Percentiles rank a stretch among this genome's conserved stretches.
These are phyloP conservation scores for Teinopalpus imperialis DNA, from an alignment of 2,888 invertebrate genomes.

Conservation along the genomic window DNA sequence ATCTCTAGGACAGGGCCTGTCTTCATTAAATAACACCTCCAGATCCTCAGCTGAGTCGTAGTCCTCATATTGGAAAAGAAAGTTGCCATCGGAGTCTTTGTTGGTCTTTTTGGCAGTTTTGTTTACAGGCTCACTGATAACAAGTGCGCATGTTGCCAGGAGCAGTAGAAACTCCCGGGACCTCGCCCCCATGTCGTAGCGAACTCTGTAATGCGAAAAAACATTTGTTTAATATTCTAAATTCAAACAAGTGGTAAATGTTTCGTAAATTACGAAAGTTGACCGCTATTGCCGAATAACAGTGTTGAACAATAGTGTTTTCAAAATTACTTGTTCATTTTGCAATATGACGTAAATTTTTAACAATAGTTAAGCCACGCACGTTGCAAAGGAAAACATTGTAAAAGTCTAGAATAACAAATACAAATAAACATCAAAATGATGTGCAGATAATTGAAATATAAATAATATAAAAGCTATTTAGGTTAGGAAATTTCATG, in stretches of 20 bases:
- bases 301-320: slow-evolving; percentile 46
- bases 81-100: slow-evolving; percentile 54
- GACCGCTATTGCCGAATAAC: slow-evolving; percentile 42
- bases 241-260: slow-evolving; percentile 23
- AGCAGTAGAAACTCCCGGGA: slow-evolving; percentile 75
- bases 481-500: no score
- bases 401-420: no score
- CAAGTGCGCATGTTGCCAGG: slow-evolving; percentile 72
- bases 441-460: no score
- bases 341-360: slow-evolving; percentile 2
- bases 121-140: slow-evolving; percentile 59
- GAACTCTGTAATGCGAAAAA: slow-evolving; percentile 71
- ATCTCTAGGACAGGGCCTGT: slow-evolving; percentile 83
- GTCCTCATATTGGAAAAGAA: slow-evolving; percentile 66
- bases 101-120: slow-evolving; percentile 59
- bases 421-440: no score
- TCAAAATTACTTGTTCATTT: slow-evolving; percentile 13
- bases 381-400: slow-evolving; percentile 9
- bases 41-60: slow-evolving; percentile 73
- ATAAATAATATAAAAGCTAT: no score
- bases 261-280: slow-evolving; percentile 51
- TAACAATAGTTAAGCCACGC: slow-evolving; percentile 16
- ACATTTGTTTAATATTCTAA: slow-evolving; percentile 26
- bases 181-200: slow-evolving; percentile 75
- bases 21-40: slow-evolving; percentile 70